Evolutionary conservation across 30 jellyfish, hydroid and myxozoan genomes (phyloP), one percentile per base, ranked within the genome.

Genomic region (Rhopilema esculentum): DNA sequence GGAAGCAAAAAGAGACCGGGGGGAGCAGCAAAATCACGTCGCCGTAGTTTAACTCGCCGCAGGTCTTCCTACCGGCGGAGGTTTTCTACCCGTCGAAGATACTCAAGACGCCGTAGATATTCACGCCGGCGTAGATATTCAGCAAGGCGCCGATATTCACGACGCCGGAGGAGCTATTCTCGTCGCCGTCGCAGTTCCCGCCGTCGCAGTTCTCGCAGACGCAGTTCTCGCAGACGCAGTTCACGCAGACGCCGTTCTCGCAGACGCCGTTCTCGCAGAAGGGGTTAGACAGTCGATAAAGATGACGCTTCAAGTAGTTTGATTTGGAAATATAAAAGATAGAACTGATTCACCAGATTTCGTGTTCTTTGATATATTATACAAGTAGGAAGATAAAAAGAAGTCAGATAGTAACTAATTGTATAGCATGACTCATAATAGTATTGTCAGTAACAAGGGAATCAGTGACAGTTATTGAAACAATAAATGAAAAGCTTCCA

Each of bases 1-100:
- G 90, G 90, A 24, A 80, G 90, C 66, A 80, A 66, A 66, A 80
- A 64, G 90, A 73, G 69, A 24, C 84, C 84, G 1, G 84, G 84
- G 0, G 84, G 84, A 16, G 62, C 57, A 4, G 31, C 33, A 19
- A 75, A 75, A 53, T 21, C 51, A 27, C 9, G 51, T 4, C 49
- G 86, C 23, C 72, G 86, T 0, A 31, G 86, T 49, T 65, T 40
- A 53, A 61, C 81, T 8, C 31, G 81, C 9, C 88, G 75, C 52
- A 48, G 88, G 26, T 16, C n/a, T 20, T 16, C 25, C 9, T 29
- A 16, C 16, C 57, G 79, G 62, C 89, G 79, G 69, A 32, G 75
- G 22, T 74, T 31, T 23, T 20, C 75, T 16, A 68, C 57, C 4
- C 75, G 86, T 16, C 75, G 75, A 18, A 33, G 86, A 48, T 23